Evolutionary conservation across 2,888 invertebrate genomes (phyloP).

Genomic region (Scaptomyza parva): DNA sequence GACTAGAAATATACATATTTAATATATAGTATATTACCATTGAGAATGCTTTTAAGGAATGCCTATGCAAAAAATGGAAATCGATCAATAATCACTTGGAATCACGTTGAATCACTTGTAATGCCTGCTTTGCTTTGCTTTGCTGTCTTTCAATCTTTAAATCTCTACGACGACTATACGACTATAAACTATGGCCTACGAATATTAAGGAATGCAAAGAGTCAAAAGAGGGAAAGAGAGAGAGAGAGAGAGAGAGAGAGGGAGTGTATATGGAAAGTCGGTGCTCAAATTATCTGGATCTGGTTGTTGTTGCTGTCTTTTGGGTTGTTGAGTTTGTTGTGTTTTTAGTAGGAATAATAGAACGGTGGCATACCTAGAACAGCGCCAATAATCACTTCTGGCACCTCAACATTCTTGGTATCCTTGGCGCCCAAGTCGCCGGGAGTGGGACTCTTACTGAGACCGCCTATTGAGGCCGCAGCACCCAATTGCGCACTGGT

Average conservation of each 20-base stretch:
- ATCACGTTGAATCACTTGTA: conserved; percentile 30
- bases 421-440: conserved; percentile 92
- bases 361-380: conserved; percentile 91
- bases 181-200: conserved; percentile 43
- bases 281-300: conserved; percentile 11
- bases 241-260: neutral
- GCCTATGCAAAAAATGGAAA: conserved; percentile 31
- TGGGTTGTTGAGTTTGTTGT: conserved; percentile 17
- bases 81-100: conserved; percentile 4
- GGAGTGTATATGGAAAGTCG: conserved; percentile 3
- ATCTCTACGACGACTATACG: conserved; percentile 29
- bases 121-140: conserved; percentile 42
- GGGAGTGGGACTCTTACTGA: conserved; percentile 93
- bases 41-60: conserved; percentile 59
- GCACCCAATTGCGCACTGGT: conserved; percentile 85
- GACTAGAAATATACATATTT: conserved; percentile 79
- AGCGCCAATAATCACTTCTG: conserved; percentile 98
- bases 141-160: conserved; percentile 32
- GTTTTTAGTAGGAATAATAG: conserved; percentile 83
- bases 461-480: conserved; percentile 88
- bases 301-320: conserved; percentile 29
- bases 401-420: conserved; percentile 96
- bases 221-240: conserved; percentile 5
- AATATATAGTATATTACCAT: conserved; percentile 32
- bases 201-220: conserved; percentile 35